phyloP scores from a whole-genome alignment of 2,797 vertebrate species.

The Clarias pachynema region DNA sequence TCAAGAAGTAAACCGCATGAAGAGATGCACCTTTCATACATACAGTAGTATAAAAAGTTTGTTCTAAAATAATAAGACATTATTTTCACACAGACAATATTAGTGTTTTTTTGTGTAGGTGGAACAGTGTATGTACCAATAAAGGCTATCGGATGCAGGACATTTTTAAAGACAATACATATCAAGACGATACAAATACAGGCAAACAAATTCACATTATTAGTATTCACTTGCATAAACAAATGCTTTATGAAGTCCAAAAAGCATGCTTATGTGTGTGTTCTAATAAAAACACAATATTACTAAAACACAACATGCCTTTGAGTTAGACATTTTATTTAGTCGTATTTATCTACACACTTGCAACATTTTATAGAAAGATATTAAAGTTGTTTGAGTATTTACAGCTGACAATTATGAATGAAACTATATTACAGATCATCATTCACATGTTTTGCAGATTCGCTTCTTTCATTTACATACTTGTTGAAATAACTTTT shows the following conservation, averaged over 20 bases:
- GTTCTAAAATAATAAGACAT: too few species aligned
- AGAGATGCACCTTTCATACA: too few species aligned
- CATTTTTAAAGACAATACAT: background rate
- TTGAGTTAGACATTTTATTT: conserved; percentile 58
- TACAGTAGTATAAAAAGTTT: too few species aligned
- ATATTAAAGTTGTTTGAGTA: conserved; percentile 66
- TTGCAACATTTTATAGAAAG: conserved; percentile 70
- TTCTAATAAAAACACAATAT: background rate
- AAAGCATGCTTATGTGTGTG: background rate
- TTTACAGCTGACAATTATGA: conserved; percentile 70
- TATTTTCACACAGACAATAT: too few species aligned
- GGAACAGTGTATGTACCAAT: too few species aligned
- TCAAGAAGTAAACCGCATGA: too few species aligned
- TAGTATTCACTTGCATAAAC: background rate
- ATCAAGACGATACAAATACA: background rate
- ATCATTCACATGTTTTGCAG: conserved; percentile 67
- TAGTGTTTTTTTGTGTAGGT: too few species aligned
- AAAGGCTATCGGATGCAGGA: too few species aligned
- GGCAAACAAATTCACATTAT: too few species aligned
- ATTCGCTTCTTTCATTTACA: conserved; percentile 39
- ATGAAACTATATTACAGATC: conserved; percentile 74
- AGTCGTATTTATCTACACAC: conserved; percentile 53
- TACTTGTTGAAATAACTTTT: conserved; percentile 7
- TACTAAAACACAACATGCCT: background rate
- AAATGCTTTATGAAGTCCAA: background rate